Conservation (phyloP, 2,797 vertebrate species). For the Hozukius guyotensis region DNA sequence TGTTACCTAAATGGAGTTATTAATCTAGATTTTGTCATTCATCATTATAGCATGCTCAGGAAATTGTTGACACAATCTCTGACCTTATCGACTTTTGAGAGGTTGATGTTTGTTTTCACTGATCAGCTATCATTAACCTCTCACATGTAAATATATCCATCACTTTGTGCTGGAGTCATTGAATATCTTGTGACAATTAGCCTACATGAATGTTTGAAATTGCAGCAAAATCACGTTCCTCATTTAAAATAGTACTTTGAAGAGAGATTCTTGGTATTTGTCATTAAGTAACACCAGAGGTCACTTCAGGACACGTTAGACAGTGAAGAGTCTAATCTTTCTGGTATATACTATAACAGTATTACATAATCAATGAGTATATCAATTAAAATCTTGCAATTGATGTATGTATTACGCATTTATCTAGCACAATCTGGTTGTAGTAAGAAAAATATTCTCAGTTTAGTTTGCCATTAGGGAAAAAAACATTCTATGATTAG, state of each 20-base stretch:
- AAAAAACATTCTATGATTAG: neutral
- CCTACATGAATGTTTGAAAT: neutral
- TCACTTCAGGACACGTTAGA: conserved; percentile 5
- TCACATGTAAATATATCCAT: neutral
- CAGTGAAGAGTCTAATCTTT: neutral
- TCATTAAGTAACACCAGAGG: neutral
- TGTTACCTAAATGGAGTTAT: conserved; percentile 29
- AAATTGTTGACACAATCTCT: conserved; percentile 6
- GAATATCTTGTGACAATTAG: neutral
- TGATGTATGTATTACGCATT: neutral
- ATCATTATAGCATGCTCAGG: neutral
- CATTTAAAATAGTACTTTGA: neutral
- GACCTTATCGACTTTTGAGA: neutral
- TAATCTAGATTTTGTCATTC: conserved; percentile 22
- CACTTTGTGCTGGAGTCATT: neutral
- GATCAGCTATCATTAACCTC: neutral
- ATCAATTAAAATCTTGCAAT: neutral
- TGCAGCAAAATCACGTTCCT: neutral
- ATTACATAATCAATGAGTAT: neutral
- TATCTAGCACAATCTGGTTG: neutral
- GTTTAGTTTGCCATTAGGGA: neutral
- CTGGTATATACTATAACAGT: neutral
- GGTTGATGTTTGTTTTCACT: neutral
- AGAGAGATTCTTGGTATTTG: neutral
- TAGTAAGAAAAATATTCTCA: neutral